A percentile compares a stretch with the other conserved stretches of the same genome.
phyloP scores from a whole-genome alignment of 1,140 invertebrate species.

The Conus ventricosus region DNA sequence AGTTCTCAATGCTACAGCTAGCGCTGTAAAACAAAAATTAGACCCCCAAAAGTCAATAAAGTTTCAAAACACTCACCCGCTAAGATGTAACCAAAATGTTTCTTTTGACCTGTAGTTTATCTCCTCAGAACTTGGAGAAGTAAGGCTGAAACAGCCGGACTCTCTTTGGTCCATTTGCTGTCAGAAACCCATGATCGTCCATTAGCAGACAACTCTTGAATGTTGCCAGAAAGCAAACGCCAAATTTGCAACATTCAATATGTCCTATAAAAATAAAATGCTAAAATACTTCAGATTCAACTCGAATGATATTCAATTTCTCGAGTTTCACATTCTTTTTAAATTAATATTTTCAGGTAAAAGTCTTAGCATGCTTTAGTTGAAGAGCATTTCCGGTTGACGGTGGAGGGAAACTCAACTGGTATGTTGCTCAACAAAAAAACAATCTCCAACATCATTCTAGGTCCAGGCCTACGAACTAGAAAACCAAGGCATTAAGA shows the following conservation, averaged over 20 bases:
- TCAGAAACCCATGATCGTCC: too few relatives aligned
- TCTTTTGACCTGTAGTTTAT: not conserved
- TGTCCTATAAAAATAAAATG: not conserved
- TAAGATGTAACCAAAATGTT: not conserved
- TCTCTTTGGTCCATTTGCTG: not conserved
- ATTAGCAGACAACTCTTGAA: not conserved
- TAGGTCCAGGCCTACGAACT: too few relatives aligned
- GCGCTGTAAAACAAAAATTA: not conserved
- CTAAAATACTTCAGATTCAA: not conserved
- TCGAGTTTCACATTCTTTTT: too few relatives aligned
- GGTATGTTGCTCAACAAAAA: not conserved
- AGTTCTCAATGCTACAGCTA: too few relatives aligned
- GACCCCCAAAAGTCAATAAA: not conserved
- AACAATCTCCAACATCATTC: not conserved
- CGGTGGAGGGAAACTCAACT: conserved; percentile 23
- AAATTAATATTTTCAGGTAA: too few relatives aligned
- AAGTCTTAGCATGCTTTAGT: too few relatives aligned
- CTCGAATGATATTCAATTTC: too few relatives aligned
- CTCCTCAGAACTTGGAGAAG: not conserved
- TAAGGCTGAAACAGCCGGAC: not conserved
- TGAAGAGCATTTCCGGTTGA: conserved; percentile 11
- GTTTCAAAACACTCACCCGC: not conserved
- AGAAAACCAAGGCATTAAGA: too few relatives aligned
- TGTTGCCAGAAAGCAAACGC: not conserved
- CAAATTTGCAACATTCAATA: not conserved